phyloP scores from a whole-genome alignment of 2,888 invertebrate genomes.

The Orthosia gothica region DNA sequence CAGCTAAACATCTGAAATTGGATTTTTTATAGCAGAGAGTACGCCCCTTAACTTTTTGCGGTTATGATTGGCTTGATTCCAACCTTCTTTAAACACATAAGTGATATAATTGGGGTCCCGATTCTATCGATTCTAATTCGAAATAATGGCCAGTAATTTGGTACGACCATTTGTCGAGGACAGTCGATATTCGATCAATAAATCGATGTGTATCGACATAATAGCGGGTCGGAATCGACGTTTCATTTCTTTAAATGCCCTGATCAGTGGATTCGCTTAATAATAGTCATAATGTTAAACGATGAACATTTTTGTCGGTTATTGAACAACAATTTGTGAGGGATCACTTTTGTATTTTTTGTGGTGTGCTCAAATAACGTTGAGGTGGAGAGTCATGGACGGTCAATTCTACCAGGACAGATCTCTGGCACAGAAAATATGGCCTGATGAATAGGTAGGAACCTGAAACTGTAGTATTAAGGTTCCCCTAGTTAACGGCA shows the following conservation, averaged over 20 bases:
- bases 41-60: constrained; percentile 79
- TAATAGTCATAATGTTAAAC: constrained; percentile 89
- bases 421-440: neutral
- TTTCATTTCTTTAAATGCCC: constrained; percentile 91
- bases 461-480: neutral
- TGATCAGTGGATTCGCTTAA: constrained; percentile 89
- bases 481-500: too few relatives aligned
- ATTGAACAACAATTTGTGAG: constrained; percentile 74
- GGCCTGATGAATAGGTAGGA: neutral
- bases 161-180: constrained; percentile 90
- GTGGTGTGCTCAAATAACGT: constrained; percentile 49
- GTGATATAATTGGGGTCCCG: constrained; percentile 91
- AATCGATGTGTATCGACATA: constrained; percentile 91
- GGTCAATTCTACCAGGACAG: constrained; percentile 10
- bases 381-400: constrained; percentile 30
- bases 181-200: constrained; percentile 91
- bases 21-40: constrained; percentile 68
- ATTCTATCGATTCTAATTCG: constrained; percentile 91
- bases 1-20: constrained; percentile 67
- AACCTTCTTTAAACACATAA: constrained; percentile 91
- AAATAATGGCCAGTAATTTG: constrained; percentile 91
- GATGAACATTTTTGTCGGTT: constrained; percentile 83
- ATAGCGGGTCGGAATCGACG: constrained; percentile 88
- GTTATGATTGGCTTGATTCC: constrained; percentile 85
- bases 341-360: constrained; percentile 65